Evolutionary conservation across 2,888 invertebrate species (phyloP).

Genomic region (Polymixis flavicincta): DNA sequence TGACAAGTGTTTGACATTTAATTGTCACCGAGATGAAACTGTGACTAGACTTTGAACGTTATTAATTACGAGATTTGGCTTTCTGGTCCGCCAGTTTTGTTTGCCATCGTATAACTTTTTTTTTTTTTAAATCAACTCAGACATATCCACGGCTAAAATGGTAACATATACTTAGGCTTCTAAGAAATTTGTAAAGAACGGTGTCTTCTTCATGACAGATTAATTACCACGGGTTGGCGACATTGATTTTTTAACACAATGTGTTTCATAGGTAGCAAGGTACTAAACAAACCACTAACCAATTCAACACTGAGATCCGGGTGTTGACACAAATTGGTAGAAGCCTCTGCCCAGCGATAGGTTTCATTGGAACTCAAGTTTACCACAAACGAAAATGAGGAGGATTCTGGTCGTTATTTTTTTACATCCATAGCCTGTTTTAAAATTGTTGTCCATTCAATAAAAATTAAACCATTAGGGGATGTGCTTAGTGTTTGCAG

Average conservation of each 20-base stretch:
- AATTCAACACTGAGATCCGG: conserved; percentile 21
- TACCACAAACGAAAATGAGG: neutral
- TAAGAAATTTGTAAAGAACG: neutral
- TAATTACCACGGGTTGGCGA: conserved; percentile 21
- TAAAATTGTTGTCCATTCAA: neutral
- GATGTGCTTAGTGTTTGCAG: too few relatives aligned
- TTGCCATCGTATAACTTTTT: neutral
- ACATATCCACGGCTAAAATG: neutral
- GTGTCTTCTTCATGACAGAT: conserved; percentile 14
- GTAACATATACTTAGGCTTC: neutral
- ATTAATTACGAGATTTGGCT: too few relatives aligned
- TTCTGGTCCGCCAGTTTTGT: neutral
- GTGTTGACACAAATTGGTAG: neutral
- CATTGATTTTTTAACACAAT: conserved; percentile 11
- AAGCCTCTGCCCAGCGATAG: neutral
- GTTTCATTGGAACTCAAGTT: neutral
- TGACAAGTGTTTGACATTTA: too few relatives aligned
- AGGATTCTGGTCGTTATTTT: neutral
- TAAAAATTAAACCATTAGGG: neutral
- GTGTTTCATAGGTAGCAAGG: neutral
- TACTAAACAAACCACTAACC: conserved; percentile 30
- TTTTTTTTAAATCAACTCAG: neutral
- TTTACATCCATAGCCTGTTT: neutral
- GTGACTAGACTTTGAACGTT: too few relatives aligned
- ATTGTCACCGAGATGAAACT: too few relatives aligned